These are phyloP conservation scores for Andrena dorsata DNA, from an alignment of 2,888 invertebrate genomes.

Conservation along the genomic window DNA sequence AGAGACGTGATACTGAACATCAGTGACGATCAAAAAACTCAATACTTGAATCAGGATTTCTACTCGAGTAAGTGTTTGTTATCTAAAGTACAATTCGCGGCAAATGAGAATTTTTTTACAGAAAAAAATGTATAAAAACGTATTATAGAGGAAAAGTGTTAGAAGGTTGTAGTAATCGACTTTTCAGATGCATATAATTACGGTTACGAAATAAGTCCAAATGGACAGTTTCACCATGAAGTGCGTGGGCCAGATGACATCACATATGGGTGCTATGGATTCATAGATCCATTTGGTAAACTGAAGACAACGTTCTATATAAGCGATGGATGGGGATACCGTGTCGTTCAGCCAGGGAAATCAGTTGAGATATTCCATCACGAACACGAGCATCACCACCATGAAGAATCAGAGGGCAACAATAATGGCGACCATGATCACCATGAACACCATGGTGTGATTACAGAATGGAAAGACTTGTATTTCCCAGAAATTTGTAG, in stretches of 20 bases:
- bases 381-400: slow-evolving; percentile 80
- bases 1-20: slow-evolving; percentile 91
- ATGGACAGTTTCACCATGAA: slow-evolving; percentile 92
- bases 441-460: slow-evolving; percentile 86
- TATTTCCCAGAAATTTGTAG: slow-evolving; percentile 92
- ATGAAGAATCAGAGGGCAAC: slow-evolving; percentile 66
- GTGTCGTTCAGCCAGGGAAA: slow-evolving; percentile 90
- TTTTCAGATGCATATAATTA: slow-evolving; percentile 90
- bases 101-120: not conserved
- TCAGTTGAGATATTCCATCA: slow-evolving; percentile 89
- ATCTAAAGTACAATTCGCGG: not conserved
- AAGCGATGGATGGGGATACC: slow-evolving; percentile 92
- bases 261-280: slow-evolving; percentile 93
- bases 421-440: slow-evolving; percentile 83
- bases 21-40: slow-evolving; percentile 90
- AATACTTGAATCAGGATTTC: slow-evolving; percentile 92
- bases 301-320: slow-evolving; percentile 91
- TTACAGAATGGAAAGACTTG: slow-evolving; percentile 89
- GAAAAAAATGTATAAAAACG: not conserved
- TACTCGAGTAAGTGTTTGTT: slow-evolving; percentile 88
- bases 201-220: slow-evolving; percentile 91
- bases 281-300: slow-evolving; percentile 89
- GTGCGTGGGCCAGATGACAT: slow-evolving; percentile 91
- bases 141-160: not conserved
- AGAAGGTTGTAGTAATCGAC: not conserved